These are phyloP conservation scores for Sminthopsis crassicaudata DNA, from an alignment of 2,113 vertebrate genomes.

Conservation along the genomic window DNA sequence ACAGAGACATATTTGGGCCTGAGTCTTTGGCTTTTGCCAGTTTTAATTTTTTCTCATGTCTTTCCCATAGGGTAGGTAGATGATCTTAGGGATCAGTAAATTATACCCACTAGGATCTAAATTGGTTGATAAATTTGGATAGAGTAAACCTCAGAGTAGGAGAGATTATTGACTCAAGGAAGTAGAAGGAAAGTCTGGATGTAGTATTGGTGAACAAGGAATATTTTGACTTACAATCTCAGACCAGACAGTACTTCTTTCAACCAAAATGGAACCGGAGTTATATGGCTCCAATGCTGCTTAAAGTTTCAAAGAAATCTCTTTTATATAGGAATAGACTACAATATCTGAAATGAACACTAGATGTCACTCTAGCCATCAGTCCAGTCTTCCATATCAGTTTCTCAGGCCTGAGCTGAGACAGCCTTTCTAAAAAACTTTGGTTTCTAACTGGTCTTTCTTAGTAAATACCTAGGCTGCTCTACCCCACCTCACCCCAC, in stretches of 20 bases:
- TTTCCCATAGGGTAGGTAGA: not conserved
- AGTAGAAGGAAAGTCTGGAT: not conserved
- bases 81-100: not conserved
- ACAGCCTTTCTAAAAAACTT: not conserved
- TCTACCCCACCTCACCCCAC: no score
- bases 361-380: not conserved
- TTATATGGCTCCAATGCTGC: not conserved
- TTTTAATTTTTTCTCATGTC: not conserved
- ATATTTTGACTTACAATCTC: not conserved
- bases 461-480: not conserved
- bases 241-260: not conserved
- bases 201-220: not conserved
- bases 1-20: not conserved
- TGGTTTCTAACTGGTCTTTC: not conserved
- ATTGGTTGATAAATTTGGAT: not conserved
- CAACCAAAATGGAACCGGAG: not conserved
- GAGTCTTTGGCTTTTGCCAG: not conserved
- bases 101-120: not conserved
- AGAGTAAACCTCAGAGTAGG: not conserved
- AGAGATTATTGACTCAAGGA: not conserved
- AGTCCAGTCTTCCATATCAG: not conserved
- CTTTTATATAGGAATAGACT: not conserved
- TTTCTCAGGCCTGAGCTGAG: not conserved
- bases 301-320: not conserved
- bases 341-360: not conserved